Percentiles rank a stretch among this genome's conserved stretches.
Conservation (phyloP, 2,888 invertebrate genomes). For the Lutraria lutraria region DNA sequence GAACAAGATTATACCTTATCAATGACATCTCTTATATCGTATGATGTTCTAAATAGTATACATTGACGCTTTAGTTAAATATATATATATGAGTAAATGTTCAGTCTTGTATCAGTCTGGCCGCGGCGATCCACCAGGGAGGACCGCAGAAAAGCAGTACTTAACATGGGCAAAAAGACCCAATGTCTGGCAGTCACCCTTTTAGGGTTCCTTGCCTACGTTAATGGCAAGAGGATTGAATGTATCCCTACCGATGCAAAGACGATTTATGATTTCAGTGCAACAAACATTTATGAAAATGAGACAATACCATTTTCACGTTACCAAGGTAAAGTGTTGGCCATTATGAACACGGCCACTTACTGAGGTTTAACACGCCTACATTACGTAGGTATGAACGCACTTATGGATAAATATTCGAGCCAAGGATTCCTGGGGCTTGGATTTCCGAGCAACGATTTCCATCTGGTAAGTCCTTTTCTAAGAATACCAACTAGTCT, state of each 20-base stretch:
- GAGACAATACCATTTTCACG: conserved; percentile 56
- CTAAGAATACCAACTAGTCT: neutral
- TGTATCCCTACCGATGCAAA: neutral
- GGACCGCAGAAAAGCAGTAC: neutral
- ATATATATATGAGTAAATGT: neutral
- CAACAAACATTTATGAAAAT: conserved; percentile 67
- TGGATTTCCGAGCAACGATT: conserved; percentile 87
- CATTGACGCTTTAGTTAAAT: too few species aligned
- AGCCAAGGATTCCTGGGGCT: conserved; percentile 84
- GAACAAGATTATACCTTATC: neutral
- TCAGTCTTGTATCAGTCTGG: neutral
- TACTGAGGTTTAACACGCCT: conserved; percentile 87
- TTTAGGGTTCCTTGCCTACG: conserved; percentile 38
- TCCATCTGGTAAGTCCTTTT: conserved; percentile 81
- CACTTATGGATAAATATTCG: conserved; percentile 86
- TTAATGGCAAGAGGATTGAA: conserved; percentile 38
- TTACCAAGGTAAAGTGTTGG: conserved; percentile 76
- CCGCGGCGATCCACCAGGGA: neutral
- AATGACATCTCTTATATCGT: neutral
- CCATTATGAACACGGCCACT: conserved; percentile 87
- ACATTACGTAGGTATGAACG: conserved; percentile 87
- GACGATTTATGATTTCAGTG: conserved; percentile 69
- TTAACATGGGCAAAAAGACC: neutral
- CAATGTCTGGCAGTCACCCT: conserved; percentile 53
- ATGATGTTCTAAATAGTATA: neutral